Evolutionary conservation across 2,797 vertebrate species (phyloP).

Genomic region (Mionectes olivaceus): DNA sequence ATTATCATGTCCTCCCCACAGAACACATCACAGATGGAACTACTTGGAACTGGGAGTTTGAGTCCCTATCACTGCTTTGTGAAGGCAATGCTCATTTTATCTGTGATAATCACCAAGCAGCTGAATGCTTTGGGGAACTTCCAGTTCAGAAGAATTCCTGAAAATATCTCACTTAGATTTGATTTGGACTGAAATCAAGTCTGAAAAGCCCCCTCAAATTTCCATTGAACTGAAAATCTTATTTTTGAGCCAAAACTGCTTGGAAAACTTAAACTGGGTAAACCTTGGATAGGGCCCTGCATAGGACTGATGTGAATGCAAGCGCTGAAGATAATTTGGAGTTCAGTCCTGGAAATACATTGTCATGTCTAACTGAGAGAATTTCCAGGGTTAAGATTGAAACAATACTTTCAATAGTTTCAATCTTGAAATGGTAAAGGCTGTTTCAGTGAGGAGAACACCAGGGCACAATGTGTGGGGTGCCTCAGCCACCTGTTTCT

Average conservation of each 20-base stretch:
- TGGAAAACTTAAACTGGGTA: neutral
- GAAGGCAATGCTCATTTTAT: constrained; percentile 69
- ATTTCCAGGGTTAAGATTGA: neutral
- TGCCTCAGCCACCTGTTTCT: neutral
- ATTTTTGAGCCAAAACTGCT: constrained; percentile 14
- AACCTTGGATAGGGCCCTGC: neutral
- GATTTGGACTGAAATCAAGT: constrained; percentile 59
- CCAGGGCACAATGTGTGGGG: neutral
- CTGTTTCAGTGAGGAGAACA: neutral
- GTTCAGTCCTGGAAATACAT: neutral
- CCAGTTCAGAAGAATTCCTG: constrained; percentile 70
- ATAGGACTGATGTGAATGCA: neutral
- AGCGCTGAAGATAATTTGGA: neutral
- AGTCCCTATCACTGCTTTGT: constrained; percentile 62
- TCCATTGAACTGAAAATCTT: constrained; percentile 25
- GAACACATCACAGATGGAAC: constrained; percentile 66
- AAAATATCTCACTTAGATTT: constrained; percentile 70
- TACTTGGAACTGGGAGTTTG: constrained; percentile 62
- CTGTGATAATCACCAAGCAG: constrained; percentile 69
- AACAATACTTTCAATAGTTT: neutral
- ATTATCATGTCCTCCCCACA: constrained; percentile 34
- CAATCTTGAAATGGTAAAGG: neutral
- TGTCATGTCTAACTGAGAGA: neutral
- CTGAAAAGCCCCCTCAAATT: constrained; percentile 56
- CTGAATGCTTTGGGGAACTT: constrained; percentile 71